Percentiles rank a stretch among this genome's conserved stretches.
Evolutionary conservation across 2,797 vertebrate genomes (phyloP).

Genomic region (Sebastes vulpes): DNA sequence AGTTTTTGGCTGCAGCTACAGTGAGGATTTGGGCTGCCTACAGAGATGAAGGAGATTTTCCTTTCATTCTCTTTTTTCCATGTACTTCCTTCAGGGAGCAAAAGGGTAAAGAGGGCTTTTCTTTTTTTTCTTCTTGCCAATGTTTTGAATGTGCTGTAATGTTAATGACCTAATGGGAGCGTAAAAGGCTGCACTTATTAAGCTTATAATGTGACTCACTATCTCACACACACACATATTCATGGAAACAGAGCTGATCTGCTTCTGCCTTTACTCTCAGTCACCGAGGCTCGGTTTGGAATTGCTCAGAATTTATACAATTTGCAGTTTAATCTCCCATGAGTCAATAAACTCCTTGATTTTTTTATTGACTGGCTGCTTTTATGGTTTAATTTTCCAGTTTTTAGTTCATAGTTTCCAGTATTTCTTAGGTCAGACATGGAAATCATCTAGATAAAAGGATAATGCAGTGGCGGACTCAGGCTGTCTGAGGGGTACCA

Average conservation of each 20-base stretch:
- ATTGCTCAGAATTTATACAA: not conserved
- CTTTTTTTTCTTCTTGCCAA: constrained; percentile 4
- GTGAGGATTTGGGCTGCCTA: constrained; percentile 70
- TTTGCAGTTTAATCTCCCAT: not conserved
- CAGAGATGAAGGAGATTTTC: constrained; percentile 72
- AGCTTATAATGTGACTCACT: constrained; percentile 21
- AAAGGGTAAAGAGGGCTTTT: constrained; percentile 49
- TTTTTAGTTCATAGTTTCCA: constrained; percentile 8
- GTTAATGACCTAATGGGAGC: constrained; percentile 48
- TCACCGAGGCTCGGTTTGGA: not conserved
- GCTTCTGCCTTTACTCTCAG: not conserved
- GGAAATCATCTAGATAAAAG: not conserved
- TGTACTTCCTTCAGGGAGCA: constrained; percentile 50
- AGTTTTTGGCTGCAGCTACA: constrained; percentile 56
- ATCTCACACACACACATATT: not conserved
- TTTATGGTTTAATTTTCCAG: constrained; percentile 15
- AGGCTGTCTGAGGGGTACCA: too few relatives aligned
- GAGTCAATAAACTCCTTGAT: not conserved
- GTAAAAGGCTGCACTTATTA: constrained; percentile 30
- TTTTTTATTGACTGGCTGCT: not conserved
- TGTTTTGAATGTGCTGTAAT: constrained; percentile 37
- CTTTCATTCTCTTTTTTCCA: constrained; percentile 48
- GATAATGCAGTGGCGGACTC: too few relatives aligned
- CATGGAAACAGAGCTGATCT: constrained; percentile 10
- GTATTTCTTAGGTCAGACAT: not conserved